Evolutionary conservation across 2,113 vertebrate genomes (phyloP), one percentile per base, ranked within the genome.

Genomic region (Pedionomus torquatus): DNA sequence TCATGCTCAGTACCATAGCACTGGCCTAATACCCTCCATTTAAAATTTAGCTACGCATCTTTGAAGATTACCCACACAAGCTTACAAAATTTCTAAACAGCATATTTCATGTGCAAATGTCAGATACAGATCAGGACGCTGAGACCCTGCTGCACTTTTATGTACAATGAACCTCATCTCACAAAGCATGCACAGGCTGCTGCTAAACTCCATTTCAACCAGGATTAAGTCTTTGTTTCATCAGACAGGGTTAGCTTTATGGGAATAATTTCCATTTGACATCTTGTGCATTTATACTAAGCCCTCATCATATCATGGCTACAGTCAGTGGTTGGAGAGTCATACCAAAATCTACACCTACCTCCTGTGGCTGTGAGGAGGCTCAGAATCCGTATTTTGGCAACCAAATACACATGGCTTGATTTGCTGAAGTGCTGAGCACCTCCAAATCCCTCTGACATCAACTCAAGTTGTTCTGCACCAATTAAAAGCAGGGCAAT

Each of bases 381-480:
- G 48, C 41, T 79, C 17, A 72, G 52, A 91, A 89, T 17, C 13
- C 18, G 5, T 49, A 75, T 35, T 74, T 65, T 66, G 39, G 23
- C 25, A 87, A n/a, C 25, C 60, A 84, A 85, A 91, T 77, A 66
- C 20, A 69, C 1, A 5, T 31, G 69, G 13, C 82, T 88, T 74
- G 24, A 63, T 93, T 94, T 96, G 83, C 74, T 57, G 31, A 85
- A 95, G 41, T 39, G 68, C 51, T 80, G 39, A 76, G 30, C 31
- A 70, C 60, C 52, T 87, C 46, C 48, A 94, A 54, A 75, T 83
- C 93, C 72, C 89, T 65, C 25, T 85, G 91, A 89, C 60, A 95
- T 55, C 60, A 92, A 61, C 7, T 68, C 41, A 72, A 85, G 26
- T 49, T 89, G 24, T 44, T 86, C 43, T 49, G 49, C 48, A 86